Percentiles rank a stretch among this genome's conserved stretches.
These are phyloP conservation scores for Sepiola atlantica DNA, from an alignment of 2,888 invertebrate genomes.

Conservation along the genomic window DNA sequence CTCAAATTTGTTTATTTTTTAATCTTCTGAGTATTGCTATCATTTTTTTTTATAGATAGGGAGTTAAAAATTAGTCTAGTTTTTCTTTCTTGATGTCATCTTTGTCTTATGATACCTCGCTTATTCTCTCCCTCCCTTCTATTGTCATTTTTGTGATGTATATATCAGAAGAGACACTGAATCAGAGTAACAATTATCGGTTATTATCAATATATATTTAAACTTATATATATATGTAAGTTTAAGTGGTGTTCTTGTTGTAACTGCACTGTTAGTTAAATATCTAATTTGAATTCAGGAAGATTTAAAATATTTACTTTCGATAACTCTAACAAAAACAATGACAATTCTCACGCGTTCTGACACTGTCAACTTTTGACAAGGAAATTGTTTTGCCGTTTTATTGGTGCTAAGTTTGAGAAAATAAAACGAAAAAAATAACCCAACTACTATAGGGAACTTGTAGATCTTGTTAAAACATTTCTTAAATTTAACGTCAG, in stretches of 20 bases:
- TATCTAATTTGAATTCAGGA: background rate
- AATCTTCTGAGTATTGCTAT: background rate
- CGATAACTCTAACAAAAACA: background rate
- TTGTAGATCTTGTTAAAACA: background rate
- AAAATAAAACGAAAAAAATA: background rate
- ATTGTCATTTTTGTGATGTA: background rate
- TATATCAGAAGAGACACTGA: background rate
- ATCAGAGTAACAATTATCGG: background rate
- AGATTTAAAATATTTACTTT: background rate
- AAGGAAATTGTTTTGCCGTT: background rate
- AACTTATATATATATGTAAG: no score
- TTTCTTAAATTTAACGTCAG: no score
- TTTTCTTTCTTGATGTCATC: background rate
- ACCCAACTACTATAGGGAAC: background rate
- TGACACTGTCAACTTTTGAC: background rate
- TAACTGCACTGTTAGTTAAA: background rate
- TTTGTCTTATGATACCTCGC: background rate
- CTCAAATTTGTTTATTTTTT: background rate
- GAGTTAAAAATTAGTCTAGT: background rate
- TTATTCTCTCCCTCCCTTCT: background rate
- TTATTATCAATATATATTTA: background rate
- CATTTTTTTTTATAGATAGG: background rate
- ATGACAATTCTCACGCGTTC: background rate
- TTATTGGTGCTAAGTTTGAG: background rate
- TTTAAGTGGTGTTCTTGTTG: background rate